Base-by-base conservation (phyloP, 1,140 invertebrate genomes). In the Ganaspis sp. region DNA sequence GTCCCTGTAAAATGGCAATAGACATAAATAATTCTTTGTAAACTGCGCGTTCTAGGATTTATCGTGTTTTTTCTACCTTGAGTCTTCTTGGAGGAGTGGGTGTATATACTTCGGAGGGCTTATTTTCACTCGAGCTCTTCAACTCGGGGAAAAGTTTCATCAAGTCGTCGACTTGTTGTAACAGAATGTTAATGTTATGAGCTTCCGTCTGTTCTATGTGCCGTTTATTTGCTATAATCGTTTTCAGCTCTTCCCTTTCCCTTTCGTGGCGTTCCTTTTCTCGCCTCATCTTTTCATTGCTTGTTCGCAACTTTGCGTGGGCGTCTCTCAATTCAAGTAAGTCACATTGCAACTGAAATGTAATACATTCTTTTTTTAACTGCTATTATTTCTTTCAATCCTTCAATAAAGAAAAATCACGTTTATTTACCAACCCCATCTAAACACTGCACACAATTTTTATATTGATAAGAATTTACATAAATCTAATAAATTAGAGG, bases 221-320 rank as follows among this genome's bases (percentile, higher is more conserved):
- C 76, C 91, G 90, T 74, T 91, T 91, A 70, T 90, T 92, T 49
- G 89, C 79, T 26, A 93, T 92, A 17, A 92, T 86, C 58, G 91
- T 89, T 74, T 91, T 90, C n/a, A 93, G 83, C 42, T 94, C 93
- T 78, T 97, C 96, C n/a, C 95, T 92, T 82, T 98, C 96, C 79
- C 94, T 94, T 82, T 98, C 96, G 81, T 95, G 94, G 3, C 95
- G 92, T 85, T 98, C 96, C 78, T 96, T 96, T 87, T 98, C 97
- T 45, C 96, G 92, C 58, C 96, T 92, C 76, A 98, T 92, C 86
- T 98, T 97, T 81, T 98, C 97, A 87, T 97, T 98, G 49, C 97
- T 96, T n/a, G 96, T 97, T 49, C 97, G 92, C 69, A 98, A 89
- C 88, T 98, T 98, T 6, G 97, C 97, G 87, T 98, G 97, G 21